Evolutionary conservation across 2,888 invertebrate genomes (phyloP), one percentile per base, ranked within the genome.

Genomic region (Adelphocoris suturalis): DNA sequence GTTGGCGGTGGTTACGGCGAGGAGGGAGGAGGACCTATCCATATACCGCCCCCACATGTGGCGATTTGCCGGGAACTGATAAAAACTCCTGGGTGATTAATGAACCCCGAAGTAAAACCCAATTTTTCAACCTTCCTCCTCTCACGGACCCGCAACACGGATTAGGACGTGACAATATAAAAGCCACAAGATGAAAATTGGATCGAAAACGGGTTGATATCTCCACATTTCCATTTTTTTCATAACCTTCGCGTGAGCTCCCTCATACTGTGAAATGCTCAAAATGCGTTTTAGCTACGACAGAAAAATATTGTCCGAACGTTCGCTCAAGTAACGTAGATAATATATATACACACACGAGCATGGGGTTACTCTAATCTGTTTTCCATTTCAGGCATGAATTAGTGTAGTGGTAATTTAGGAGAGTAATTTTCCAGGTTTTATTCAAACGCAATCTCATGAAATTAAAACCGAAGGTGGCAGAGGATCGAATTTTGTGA

Each of bases 81-180:
- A 82, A 82, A 82, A 47, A 82, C 82, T 82, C 81, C 82, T 11
- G 82, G 19, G 52, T 82, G 52, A 82, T 82, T 82, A 82, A 82
- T 82, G 82, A 82, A 55, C 82, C 52, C 68, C 27, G 52, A 82
- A 48, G 52, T 55, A 27, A 19, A 82, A 82, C 82, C 82, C 82
- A 52, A 82, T 82, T 82, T 82, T 82, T 82, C 82, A 82, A 68
- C 68, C n/a, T 9, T n/a, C 61, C 61, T 61, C 19, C 61, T n/a
- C n/a, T 19, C 61, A 9, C 19, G 52, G 52, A 52, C 57, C 57
- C 57, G 16, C 37, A 5, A 57, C n/a, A n/a, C n/a, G 68, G 23
- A 68, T 68, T 68, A 68, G 68, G 11, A 68, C 68, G 23, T 9
- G 68, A 68, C 68, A 27, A 68, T 27, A 68, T 68, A 27, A 68